Conservation (phyloP, 2,888 invertebrate genomes). For the Linnaemya vulpina region DNA sequence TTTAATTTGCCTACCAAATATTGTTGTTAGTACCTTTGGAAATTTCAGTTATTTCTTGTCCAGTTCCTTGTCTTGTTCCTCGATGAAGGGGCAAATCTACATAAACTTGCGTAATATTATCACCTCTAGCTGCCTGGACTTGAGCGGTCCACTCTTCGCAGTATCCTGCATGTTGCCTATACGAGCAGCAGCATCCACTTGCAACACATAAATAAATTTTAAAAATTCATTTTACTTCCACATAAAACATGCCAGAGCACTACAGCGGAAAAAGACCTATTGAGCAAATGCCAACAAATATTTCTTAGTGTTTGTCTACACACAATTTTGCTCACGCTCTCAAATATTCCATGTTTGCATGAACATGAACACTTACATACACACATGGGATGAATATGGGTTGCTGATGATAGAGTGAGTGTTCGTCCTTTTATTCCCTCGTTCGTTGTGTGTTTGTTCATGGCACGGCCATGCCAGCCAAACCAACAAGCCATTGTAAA, state of each 20-base stretch:
- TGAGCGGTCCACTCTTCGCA: background rate
- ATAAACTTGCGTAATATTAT: too few relatives aligned
- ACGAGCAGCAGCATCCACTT: constrained; percentile 6
- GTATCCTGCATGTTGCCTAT: constrained; percentile 20
- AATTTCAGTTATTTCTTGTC: too few relatives aligned
- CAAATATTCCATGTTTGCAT: background rate
- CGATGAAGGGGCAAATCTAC: too few relatives aligned
- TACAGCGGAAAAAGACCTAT: constrained; percentile 41
- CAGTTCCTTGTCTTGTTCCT: too few relatives aligned
- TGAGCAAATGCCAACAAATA: constrained; percentile 68
- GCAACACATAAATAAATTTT: constrained; percentile 30
- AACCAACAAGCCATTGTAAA: constrained; percentile 31
- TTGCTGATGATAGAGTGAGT: constrained; percentile 37
- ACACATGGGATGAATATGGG: background rate
- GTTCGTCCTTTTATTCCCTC: constrained; percentile 16
- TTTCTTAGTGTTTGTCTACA: constrained; percentile 19
- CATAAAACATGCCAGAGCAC: constrained; percentile 26
- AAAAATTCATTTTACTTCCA: constrained; percentile 7
- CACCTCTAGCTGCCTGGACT: constrained; percentile 52
- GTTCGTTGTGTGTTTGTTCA: constrained; percentile 48
- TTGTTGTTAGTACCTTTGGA: too few relatives aligned
- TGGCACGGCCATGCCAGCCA: constrained; percentile 52
- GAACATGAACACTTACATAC: background rate
- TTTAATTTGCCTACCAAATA: too few relatives aligned
- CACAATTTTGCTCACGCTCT: background rate